These are phyloP conservation scores for Alviniconcha marisindica DNA, from an alignment of 1,140 invertebrate species.

Conservation along the genomic window DNA sequence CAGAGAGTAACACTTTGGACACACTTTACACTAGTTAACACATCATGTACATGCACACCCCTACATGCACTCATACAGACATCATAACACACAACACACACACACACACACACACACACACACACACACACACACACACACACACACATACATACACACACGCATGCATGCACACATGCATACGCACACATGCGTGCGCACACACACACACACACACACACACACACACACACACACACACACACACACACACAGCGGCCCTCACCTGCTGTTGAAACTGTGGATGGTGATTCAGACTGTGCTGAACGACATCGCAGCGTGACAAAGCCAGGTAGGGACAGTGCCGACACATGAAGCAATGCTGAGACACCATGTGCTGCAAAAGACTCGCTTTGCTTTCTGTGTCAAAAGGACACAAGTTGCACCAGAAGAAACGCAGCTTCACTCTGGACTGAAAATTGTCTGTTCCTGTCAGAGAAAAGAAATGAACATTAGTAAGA, in stretches of 20 bases:
- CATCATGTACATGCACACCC: too few relatives aligned
- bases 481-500: not conserved
- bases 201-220: not conserved
- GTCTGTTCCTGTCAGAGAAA: constrained; percentile 21
- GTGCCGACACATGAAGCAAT: constrained; percentile 34
- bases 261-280: not conserved
- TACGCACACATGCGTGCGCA: too few relatives aligned
- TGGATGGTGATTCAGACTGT: not conserved
- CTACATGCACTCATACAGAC: too few relatives aligned
- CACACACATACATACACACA: not conserved
- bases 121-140: not conserved
- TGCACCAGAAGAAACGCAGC: constrained; percentile 33
- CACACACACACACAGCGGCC: not conserved
- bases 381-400: constrained; percentile 31
- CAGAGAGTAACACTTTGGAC: too few relatives aligned
- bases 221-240: constrained; percentile 13
- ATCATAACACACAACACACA: not conserved
- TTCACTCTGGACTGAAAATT: constrained; percentile 3
- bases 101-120: not conserved
- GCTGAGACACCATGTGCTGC: not conserved
- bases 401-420: constrained; percentile 31
- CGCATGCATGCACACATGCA: too few relatives aligned
- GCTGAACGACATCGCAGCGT: not conserved
- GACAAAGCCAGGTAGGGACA: constrained; percentile 17
- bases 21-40: too few relatives aligned